phyloP scores from a whole-genome alignment of 2,797 vertebrate species.

The Gymnoscopelus microlampas region DNA sequence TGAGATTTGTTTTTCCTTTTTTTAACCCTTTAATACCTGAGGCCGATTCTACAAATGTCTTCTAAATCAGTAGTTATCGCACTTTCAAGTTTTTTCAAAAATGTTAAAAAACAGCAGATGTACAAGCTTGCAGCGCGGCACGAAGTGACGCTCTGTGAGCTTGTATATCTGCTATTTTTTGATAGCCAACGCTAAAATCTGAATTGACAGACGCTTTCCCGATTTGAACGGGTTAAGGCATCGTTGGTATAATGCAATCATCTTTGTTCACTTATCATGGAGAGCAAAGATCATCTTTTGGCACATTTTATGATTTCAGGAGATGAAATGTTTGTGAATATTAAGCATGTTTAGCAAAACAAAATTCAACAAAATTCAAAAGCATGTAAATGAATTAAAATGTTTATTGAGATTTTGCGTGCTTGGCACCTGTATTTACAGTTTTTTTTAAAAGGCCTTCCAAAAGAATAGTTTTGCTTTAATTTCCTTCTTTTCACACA shows the following conservation, averaged over 20 bases:
- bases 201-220: no score
- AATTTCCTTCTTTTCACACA: constrained; percentile 66
- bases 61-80: no score
- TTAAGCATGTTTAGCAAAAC: not conserved
- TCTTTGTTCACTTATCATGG: not conserved
- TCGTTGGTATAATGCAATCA: not conserved
- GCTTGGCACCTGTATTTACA: constrained; percentile 97
- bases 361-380: constrained; percentile 29
- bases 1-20: not conserved
- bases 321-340: not conserved
- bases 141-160: no score
- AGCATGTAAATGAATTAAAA: constrained; percentile 83
- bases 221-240: no score
- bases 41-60: no score
- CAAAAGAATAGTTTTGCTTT: constrained; percentile 80
- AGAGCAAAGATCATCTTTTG: not conserved
- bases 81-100: no score
- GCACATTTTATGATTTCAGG: not conserved
- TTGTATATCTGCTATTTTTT: no score
- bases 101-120: no score
- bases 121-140: no score
- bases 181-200: no score
- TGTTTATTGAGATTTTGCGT: constrained; percentile 94
- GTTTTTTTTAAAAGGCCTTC: constrained; percentile 87
- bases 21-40: no score